A percentile compares a stretch with the other conserved stretches of the same genome.
Evolutionary conservation across 1,140 invertebrate genomes (phyloP).

Genomic region (Galleria mellonella): DNA sequence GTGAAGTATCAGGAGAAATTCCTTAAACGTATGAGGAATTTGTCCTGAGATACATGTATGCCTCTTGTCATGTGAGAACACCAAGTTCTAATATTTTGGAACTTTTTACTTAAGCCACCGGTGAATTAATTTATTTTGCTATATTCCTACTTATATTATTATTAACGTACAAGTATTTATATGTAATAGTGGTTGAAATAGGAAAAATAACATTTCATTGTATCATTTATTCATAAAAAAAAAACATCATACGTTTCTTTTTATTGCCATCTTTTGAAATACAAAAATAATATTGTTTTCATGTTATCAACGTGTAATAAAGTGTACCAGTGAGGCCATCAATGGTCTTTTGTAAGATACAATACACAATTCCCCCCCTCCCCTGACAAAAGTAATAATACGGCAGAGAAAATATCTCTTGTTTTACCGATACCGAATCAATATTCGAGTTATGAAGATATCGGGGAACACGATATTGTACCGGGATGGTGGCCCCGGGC

Average conservation of each 20-base stretch:
- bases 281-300: neutral
- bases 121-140: too few species aligned
- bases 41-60: too few species aligned
- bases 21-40: too few species aligned
- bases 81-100: too few species aligned
- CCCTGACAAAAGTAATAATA: constrained; percentile 17
- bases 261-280: neutral
- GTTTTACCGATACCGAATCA: constrained; percentile 13
- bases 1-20: too few species aligned
- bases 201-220: too few species aligned
- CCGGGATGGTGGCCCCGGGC: constrained; percentile 28
- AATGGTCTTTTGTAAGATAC: constrained; percentile 2
- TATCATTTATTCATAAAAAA: too few species aligned
- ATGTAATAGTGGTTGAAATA: too few species aligned
- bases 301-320: constrained; percentile 1
- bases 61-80: too few species aligned
- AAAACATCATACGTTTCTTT: neutral
- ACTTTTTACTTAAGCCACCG: too few species aligned
- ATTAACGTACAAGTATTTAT: too few species aligned
- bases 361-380: constrained; percentile 14
- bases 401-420: constrained; percentile 8
- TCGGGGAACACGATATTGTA: constrained; percentile 41
- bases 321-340: constrained; percentile 4
- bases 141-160: too few species aligned
- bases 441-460: constrained; percentile 41